Base-by-base conservation (phyloP, 1,140 invertebrate genomes). In the Pissodes strobi region DNA sequence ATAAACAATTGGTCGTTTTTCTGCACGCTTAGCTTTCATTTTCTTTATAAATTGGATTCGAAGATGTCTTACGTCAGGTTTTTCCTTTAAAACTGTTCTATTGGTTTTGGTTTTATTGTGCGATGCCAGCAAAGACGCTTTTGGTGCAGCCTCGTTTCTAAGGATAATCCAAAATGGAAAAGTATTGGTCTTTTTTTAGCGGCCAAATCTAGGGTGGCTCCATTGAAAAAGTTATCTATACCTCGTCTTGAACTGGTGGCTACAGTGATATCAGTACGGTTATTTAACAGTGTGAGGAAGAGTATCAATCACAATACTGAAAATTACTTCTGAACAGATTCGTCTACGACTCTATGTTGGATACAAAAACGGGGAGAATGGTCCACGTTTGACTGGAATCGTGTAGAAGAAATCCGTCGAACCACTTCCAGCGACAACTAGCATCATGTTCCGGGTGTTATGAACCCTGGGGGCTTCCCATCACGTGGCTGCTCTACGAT, bases 381-480 rank as follows among this genome's bases (percentile, higher is more conserved):
- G 59, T 74, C 71, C 48, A 76, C 74, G 1, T 82, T 78, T 67
- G 77, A 81, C 0, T 77, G 76, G 1, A 81, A 79, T 64, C 61
- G 78, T 19, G 69, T 79, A 0, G 23, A 65, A 4, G 67, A 78
- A 69, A 80, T 82, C 22, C 74, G 73, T 46, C 18, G 76, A 22
- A 9, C 46, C 5, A 45, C 41, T 45, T n/a, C n/a, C n/a, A n/a
- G 5, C 8, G 12, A 45, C 1, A 15, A 12, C n/a, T 81, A 78
- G 78, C 39, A 65, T 19, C 72, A 80, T 69, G 67, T 80, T 9
- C 75, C 78, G 1, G 78, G 76, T 1, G 51, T 62, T 15, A 21
- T 66, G 13, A 82, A 81, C 65, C 78, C 79, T 6, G 79, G 77
- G n/a, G 79, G 82, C 67, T 57, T 79, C n/a, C 73, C 74, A 12